Base-by-base conservation (phyloP, 30 jellyfish, hydroid and myxozoan genomes). In the Pelagia noctiluca region DNA sequence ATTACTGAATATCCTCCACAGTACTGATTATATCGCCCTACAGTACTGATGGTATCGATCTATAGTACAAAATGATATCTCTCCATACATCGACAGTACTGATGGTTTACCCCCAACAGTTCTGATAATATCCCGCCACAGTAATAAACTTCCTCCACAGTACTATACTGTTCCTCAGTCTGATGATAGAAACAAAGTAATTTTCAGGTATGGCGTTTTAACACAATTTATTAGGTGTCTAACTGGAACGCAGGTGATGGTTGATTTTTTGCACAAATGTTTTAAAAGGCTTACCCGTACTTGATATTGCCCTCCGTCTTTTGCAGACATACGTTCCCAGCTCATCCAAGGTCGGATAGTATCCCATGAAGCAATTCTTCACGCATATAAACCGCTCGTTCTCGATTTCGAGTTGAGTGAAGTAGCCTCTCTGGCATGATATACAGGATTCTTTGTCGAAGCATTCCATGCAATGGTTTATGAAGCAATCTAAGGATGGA, bases 361-460 rank as follows among this genome's bases (percentile, higher is more conserved):
- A 81, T 18, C 91, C 91, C 26, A 28, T 19, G 68, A 65, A 81
- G 50, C 91, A 81, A n/a, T 34, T 46, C 79, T 81, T 81, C 61
- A 81, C 83, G 25, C 91, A 81, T 0, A 66, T 81, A 7, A 35
- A 50, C 19, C 32, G 65, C 36, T 81, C 91, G 22, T 61, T 22
- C 33, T 64, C 63, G 35, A 67, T 36, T 30, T 81, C 46, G 77
- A 81, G 67, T 50, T 81, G 91, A 23, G 53, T 66, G 65, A 36
- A 64, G 53, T 46, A 81, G 34, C 84, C 91, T 22, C 49, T 72
- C 25, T 49, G 22, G 80, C 91, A 81, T 22, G 23, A 26, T 3
- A 81, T n/a, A 69, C 91, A 81, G 2, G 83, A 30, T 18, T 64
- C 25, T 28, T 35, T 3, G 22, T 66, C 84, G 32, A 34, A 22